Evolutionary conservation across 2,113 vertebrate species (phyloP), one percentile per base, ranked within the genome.

Genomic region (Syngnathus typhle): DNA sequence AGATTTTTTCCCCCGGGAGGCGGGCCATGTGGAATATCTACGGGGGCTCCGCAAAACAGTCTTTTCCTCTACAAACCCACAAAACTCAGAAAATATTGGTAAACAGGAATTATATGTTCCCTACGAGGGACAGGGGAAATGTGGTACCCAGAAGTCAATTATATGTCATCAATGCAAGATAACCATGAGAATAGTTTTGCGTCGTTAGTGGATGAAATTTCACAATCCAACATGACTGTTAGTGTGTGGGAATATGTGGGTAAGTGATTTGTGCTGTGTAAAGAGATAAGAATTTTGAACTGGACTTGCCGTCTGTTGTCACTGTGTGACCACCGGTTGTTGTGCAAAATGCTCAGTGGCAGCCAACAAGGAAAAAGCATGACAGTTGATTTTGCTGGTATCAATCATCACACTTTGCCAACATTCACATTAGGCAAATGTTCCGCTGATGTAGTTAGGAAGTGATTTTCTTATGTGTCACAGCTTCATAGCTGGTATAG

Each of bases 291-390:
- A 56, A 60, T n/a, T 37, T 59, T 18, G 27, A 8, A 38, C 19
- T 16, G 9, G 36, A 16, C 15, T 19, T 61, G 49, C 38, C 5
- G 13, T 62, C 37, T 21, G 60, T 44, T 60, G 43, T 36, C 60
- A 70, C 7, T 73, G 67, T 67, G 52, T 52, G 36, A 60, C 44
- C 44, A 55, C 36, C 5, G 44, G 23, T 75, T 76, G 21, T 66
- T 2, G 63, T 32, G 68, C 58, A 65, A 56, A 23, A 79, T 63
- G 73, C 27, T 32, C 62, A 67, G 56, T 54, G 61, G 46, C 60
- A 15, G 56, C 4, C 68, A 70, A 64, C 49, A 58, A 44, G 19
- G 23, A 18, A 13, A 75, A 46, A 37, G n/a, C 27, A 65, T 7
- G 49, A 72, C 55, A 51, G 27, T 18, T 8, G 52, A 49, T 67